Evolutionary conservation across 2,797 vertebrate genomes (phyloP), one percentile per base, ranked within the genome.

Genomic region (Phaenicophaeus curvirostris): DNA sequence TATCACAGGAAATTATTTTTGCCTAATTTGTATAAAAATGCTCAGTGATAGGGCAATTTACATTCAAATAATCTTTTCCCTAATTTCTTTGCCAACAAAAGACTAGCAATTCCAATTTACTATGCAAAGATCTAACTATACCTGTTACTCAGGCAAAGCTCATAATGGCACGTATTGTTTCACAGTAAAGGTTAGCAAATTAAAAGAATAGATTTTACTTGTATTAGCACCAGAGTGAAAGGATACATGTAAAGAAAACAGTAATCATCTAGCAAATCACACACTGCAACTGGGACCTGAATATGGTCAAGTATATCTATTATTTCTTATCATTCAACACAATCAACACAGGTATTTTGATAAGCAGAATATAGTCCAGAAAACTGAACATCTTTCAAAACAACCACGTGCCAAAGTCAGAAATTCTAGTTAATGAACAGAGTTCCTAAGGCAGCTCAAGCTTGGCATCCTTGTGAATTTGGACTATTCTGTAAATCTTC

Each of bases 1-100:
- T 46, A 81, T 51, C 73, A 83, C 28, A 85, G 73, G 46, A 87
- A 89, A 90, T 78, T 69, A 62, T 67, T 92, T 87, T 83, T 76
- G 31, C 71, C 53, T 80, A 50, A 85, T 87, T 67, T 92, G 42
- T 94, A 77, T 87, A 10, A 90, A 89, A 84, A 77, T 35, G 44
- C 12, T 41, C 39, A 46, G 78, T 50, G 33, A 89, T 30, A 90
- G 57, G n/a, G 14, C 65, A 51, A 76, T 68, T 73, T 42, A 78
- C 37, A 93, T 75, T 42, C 44, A 83, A 90, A 57, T 84, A 62
- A 46, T 86, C 50, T 62, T 65, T 86, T 57, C 57, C 44, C 44
- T 82, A 35, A 67, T 94, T 82, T 85, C 37, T 91, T 74, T 84
- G 41, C 53, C 53, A 82, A 76, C 31, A 88, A 44, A 90, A 77